These are phyloP conservation scores for Leptopilina syphax DNA, from an alignment of 2,888 invertebrate species.

Conservation along the genomic window DNA sequence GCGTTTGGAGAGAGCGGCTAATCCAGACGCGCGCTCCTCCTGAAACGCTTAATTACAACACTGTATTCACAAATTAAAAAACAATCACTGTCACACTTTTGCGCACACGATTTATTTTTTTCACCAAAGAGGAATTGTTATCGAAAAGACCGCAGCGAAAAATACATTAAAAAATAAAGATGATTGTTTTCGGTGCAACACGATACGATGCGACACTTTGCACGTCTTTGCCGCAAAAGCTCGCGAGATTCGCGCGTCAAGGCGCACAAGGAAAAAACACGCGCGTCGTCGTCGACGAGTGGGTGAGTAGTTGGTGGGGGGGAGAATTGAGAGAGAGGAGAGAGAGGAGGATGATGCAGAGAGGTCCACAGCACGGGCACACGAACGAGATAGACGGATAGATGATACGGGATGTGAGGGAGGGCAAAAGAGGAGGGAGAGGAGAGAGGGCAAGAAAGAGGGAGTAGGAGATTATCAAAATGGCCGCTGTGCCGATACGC, in stretches of 20 bases:
- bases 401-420: slow-evolving; percentile 36
- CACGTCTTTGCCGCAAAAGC: slow-evolving; percentile 64
- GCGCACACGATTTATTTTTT: background rate
- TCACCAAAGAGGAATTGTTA: background rate
- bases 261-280: slow-evolving; percentile 56
- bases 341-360: slow-evolving; percentile 37
- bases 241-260: slow-evolving; percentile 55
- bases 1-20: slow-evolving; percentile 65
- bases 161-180: background rate
- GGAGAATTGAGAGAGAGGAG: slow-evolving; percentile 39
- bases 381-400: slow-evolving; percentile 35
- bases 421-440: slow-evolving; percentile 4
- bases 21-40: slow-evolving; percentile 69
- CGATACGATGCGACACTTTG: slow-evolving; percentile 60
- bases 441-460: slow-evolving; percentile 46
- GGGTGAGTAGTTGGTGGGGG: slow-evolving; percentile 44
- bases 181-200: background rate
- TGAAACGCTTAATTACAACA: slow-evolving; percentile 1
- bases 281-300: slow-evolving; percentile 53
- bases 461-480: slow-evolving; percentile 74
- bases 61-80: slow-evolving; percentile 5
- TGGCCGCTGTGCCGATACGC: slow-evolving; percentile 73
- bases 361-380: background rate
- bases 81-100: slow-evolving; percentile 1
- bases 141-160: no score